A percentile compares a stretch with the other conserved stretches of the same genome.
Conservation (phyloP, 2,797 vertebrate species). For the Scomberomorus guttatus region DNA sequence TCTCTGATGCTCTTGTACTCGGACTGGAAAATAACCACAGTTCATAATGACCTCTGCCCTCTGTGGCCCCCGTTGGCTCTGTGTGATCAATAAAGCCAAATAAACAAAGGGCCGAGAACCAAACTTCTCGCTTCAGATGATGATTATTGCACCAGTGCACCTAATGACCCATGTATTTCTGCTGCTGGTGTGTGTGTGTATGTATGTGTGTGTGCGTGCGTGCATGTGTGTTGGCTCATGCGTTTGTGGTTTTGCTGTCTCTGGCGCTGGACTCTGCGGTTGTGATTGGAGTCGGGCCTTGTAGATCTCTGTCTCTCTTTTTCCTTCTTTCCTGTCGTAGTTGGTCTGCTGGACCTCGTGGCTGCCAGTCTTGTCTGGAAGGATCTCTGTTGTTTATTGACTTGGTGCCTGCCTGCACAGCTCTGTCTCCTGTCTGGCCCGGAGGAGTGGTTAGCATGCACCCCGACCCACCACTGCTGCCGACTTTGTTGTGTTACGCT, state of each 20-base stretch:
- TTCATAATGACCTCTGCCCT: constrained; percentile 28
- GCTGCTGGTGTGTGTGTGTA: constrained; percentile 3
- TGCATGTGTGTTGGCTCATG: constrained; percentile 26
- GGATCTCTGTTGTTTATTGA: constrained; percentile 71
- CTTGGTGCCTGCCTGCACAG: constrained; percentile 59
- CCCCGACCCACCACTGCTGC: constrained; percentile 10
- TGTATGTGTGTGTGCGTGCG: neutral
- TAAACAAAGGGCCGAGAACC: constrained; percentile 38
- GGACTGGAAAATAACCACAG: constrained; percentile 10
- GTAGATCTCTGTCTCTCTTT: constrained; percentile 40
- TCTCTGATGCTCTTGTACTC: constrained; percentile 4
- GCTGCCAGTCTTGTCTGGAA: constrained; percentile 53
- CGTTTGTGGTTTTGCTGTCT: constrained; percentile 52
- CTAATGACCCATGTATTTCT: constrained; percentile 58
- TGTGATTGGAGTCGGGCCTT: constrained; percentile 51
- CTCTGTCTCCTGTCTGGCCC: constrained; percentile 58
- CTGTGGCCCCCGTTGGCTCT: constrained; percentile 3
- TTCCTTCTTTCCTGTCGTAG: constrained; percentile 27
- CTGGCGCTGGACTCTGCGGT: constrained; percentile 50
- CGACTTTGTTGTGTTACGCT: constrained; percentile 27
- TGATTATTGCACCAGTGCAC: constrained; percentile 55
- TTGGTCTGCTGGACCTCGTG: constrained; percentile 41
- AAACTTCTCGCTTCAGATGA: constrained; percentile 34
- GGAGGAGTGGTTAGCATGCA: constrained; percentile 23
- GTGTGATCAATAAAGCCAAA: constrained; percentile 54